Evolutionary conservation across 2,113 vertebrate genomes (phyloP).

Genomic region (Tringa solitaria): DNA sequence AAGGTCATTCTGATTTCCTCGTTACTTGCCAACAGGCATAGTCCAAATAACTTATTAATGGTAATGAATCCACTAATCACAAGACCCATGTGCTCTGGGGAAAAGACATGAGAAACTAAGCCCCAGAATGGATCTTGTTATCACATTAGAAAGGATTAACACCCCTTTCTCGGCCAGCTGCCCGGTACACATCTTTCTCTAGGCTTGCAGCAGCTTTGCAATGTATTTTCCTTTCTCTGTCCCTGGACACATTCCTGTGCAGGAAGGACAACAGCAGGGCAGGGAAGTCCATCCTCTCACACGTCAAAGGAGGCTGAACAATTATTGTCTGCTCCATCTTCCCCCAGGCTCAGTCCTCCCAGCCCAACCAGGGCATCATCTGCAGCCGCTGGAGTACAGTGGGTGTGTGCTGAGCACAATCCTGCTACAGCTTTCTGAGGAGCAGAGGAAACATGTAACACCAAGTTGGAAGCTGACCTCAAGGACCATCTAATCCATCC

Average conservation of each 20-base stretch:
- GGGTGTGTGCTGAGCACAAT: accelerated
- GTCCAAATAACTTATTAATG: neutral
- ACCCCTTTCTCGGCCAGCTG: neutral
- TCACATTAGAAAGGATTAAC: constrained; percentile 11
- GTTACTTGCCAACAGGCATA: neutral
- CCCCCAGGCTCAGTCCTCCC: neutral
- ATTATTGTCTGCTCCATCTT: neutral
- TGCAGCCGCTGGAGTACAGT: accelerated
- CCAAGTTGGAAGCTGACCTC: neutral
- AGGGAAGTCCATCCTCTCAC: neutral
- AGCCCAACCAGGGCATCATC: neutral
- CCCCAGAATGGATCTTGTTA: neutral
- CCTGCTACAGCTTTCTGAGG: neutral
- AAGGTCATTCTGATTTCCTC: neutral
- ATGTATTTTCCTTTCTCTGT: neutral
- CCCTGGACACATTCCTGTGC: accelerated
- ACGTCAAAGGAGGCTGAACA: neutral
- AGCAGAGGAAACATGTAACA: neutral
- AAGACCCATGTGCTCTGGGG: neutral
- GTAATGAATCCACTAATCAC: neutral
- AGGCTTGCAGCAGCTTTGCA: neutral
- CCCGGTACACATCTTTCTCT: neutral
- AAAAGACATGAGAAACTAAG: neutral
- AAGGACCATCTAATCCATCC: neutral
- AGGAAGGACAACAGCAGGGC: neutral